Percentiles rank a stretch among this genome's conserved stretches.
Evolutionary conservation across 2,888 invertebrate species (phyloP).

Genomic region (Globia sparganii): DNA sequence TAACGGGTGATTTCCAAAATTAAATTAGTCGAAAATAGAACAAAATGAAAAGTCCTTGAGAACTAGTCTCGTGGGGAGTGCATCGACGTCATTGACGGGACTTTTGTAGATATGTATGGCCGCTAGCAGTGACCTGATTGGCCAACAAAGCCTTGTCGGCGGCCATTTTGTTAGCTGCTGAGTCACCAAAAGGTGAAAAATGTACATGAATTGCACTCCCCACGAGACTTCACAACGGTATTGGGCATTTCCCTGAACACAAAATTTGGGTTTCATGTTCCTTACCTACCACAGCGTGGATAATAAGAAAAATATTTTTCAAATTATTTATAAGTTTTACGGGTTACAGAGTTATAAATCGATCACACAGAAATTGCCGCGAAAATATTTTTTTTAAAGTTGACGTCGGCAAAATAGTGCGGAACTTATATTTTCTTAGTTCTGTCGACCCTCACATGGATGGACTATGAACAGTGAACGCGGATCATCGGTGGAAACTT

Average conservation of each 20-base stretch:
- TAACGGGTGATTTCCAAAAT: conserved; percentile 69
- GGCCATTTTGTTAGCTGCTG: conserved; percentile 92
- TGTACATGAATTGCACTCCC: conserved; percentile 91
- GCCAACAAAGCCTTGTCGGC: conserved; percentile 89
- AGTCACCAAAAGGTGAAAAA: conserved; percentile 92
- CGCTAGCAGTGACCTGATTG: conserved; percentile 83
- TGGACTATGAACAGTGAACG: conserved; percentile 63
- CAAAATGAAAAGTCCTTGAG: conserved; percentile 89
- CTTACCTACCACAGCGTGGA: conserved; percentile 81
- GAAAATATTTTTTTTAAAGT: conserved; percentile 80
- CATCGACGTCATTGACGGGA: conserved; percentile 85
- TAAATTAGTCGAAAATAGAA: conserved; percentile 79
- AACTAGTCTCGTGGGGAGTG: conserved; percentile 89
- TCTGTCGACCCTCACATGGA: conserved; percentile 76
- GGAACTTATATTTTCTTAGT: conserved; percentile 77
- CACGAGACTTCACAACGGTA: conserved; percentile 91
- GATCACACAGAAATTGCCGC: conserved; percentile 71
- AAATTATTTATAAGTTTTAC: conserved; percentile 58
- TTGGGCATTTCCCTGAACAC: conserved; percentile 90
- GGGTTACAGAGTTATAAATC: conserved; percentile 54
- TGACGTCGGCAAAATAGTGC: conserved; percentile 72
- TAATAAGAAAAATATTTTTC: conserved; percentile 75
- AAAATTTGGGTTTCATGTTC: conserved; percentile 90
- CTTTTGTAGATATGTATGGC: conserved; percentile 86
- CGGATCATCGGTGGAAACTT: conserved; percentile 66